Base-by-base conservation (phyloP, 2,888 invertebrate species). In the Lycaena phlaeas region DNA sequence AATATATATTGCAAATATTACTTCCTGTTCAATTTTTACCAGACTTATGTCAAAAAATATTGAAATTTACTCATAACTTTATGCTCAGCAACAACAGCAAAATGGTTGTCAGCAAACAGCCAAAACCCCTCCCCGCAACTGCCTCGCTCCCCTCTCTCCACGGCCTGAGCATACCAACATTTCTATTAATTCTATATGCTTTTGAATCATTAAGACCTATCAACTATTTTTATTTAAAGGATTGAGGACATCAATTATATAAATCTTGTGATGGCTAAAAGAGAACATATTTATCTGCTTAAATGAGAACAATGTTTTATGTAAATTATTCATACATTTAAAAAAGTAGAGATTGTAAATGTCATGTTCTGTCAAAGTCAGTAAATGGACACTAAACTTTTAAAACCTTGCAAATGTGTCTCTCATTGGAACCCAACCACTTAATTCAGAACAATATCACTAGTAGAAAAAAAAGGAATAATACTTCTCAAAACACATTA, bases 81-180 rank as follows among this genome's bases (percentile, higher is more conserved):
- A 72, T 67, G 68, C 57, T 76, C 84, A 54, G 81, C 84, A 78
- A 81, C 79, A 79, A 79, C 82, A 68, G 82, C 79, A 79, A 75
- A 68, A 74, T 78, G 73, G 81, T 78, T 82, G 82, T 79, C 81
- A 75, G 81, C 77, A 74, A 69, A 67, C 84, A 63, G 79, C 81
- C 68, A 69, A 67, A 70, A 75, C 79, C 68, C 68, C 68, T 66
- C 69, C 73, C 75, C 74, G 72, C 70, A 73, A 71, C 72, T 61
- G 73, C 74, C 73, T 69, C 79, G 73, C 79, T 73, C 78, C 70
- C 74, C 74, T 68, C 68, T 61, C 81, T 69, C 75, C 79, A 71
- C 75, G 71, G 77, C 81, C 79, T 79, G 82, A 82, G 82, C 81
- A 81, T 77, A 81, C 77, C 77, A 79, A 81, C 78, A 79, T 63